Percentiles rank a stretch among this genome's conserved stretches.
These are phyloP conservation scores for Daubentonia madagascariensis DNA, from an alignment of 2,113 vertebrate species.

Conservation along the genomic window DNA sequence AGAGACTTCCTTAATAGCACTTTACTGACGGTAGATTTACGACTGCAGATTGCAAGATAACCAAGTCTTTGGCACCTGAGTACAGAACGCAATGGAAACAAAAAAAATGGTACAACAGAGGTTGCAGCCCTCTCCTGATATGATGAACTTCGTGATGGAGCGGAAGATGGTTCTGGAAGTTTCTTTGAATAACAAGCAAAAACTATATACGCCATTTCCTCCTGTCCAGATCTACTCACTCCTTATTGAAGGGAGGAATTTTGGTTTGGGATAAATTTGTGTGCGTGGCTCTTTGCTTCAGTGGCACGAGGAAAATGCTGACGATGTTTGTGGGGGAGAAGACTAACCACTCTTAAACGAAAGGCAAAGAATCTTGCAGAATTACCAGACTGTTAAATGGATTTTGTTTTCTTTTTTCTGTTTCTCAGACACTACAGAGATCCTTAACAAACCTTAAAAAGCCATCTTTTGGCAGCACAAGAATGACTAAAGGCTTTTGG, in stretches of 20 bases:
- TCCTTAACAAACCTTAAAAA: conserved; percentile 85
- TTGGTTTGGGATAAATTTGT: neutral
- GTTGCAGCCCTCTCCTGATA: neutral
- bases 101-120: neutral
- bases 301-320: neutral
- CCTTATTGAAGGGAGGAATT: neutral
- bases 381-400: neutral
- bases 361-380: neutral
- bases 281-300: neutral
- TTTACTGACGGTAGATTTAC: neutral
- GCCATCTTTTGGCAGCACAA: conserved; percentile 86
- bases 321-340: neutral
- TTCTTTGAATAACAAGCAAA: neutral
- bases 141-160: neutral
- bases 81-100: neutral
- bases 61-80: neutral
- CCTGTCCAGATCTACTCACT: neutral
- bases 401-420: neutral
- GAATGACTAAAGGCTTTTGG: conserved; percentile 88
- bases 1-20: neutral
- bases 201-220: neutral
- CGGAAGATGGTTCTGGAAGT: neutral
- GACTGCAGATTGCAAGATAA: neutral
- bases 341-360: neutral
- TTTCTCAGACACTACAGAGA: conserved; percentile 76